Evolutionary conservation across 2,113 vertebrate species (phyloP).

Genomic region (Penelope pileata): DNA sequence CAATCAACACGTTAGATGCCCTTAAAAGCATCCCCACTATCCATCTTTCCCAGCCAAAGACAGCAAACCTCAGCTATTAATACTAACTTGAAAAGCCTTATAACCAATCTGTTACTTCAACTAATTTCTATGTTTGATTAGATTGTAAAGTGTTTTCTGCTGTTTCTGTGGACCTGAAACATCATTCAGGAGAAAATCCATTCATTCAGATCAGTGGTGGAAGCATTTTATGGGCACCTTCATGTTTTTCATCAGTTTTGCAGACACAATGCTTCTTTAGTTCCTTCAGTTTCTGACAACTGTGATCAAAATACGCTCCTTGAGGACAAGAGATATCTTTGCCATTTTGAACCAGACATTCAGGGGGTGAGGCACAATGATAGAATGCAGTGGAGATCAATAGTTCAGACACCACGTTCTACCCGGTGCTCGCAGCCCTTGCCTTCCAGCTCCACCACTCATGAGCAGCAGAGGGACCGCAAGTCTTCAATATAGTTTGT

Average conservation of each 20-base stretch:
- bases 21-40: neutral
- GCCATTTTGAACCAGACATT: neutral
- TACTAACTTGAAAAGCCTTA: neutral
- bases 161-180: neutral
- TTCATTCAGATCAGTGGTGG: accelerated
- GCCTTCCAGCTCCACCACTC: neutral
- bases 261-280: neutral
- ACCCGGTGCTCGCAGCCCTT: neutral
- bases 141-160: neutral
- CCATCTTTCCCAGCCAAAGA: neutral
- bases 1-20: accelerated
- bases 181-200: neutral
- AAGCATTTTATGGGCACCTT: neutral
- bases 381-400: neutral
- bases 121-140: neutral
- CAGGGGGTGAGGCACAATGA: neutral
- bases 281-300: neutral
- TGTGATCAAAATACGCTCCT: neutral
- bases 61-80: neutral
- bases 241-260: neutral
- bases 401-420: neutral
- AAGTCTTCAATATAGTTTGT: neutral
- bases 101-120: neutral
- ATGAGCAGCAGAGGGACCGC: neutral
- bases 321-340: neutral